phyloP scores from a whole-genome alignment of 1,140 invertebrate genomes.

The Heliconius hermathena region DNA sequence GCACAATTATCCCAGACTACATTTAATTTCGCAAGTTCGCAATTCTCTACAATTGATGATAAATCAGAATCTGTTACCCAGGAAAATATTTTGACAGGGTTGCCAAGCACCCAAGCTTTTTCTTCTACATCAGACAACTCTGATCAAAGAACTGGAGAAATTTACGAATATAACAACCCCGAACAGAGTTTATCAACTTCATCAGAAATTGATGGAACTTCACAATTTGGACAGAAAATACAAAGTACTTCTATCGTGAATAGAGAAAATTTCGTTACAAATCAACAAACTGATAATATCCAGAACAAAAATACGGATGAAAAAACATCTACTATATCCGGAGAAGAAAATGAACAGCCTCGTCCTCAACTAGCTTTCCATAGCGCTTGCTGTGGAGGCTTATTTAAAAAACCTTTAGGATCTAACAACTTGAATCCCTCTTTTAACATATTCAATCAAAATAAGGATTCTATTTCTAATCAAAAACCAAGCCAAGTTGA shows the following conservation, averaged over 20 bases:
- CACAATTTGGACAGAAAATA: constrained; percentile 9
- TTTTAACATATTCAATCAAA: not conserved
- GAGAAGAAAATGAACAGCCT: not conserved
- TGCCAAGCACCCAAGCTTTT: not conserved
- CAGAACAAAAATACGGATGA: constrained; percentile 4
- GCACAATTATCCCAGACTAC: not conserved
- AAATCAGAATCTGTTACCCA: constrained; percentile 7
- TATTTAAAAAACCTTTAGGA: not conserved
- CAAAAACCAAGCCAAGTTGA: not conserved
- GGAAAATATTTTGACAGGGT: not conserved
- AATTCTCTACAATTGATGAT: not conserved
- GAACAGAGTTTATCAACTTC: constrained; percentile 36
- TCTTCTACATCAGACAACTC: not conserved
- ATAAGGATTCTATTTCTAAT: not conserved
- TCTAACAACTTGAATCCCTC: not conserved
- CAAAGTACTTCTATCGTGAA: not conserved
- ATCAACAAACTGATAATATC: not conserved
- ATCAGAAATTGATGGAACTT: constrained; percentile 6
- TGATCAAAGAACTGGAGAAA: constrained; percentile 22
- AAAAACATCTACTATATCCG: not conserved
- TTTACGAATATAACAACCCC: constrained; percentile 41
- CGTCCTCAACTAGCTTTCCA: constrained; percentile 26
- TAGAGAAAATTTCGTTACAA: not conserved
- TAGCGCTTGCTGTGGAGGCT: constrained; percentile 27
- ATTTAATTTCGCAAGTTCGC: not conserved